These are phyloP conservation scores for Myrmophylax atrothorax DNA, from an alignment of 2,113 vertebrate genomes.

Conservation along the genomic window DNA sequence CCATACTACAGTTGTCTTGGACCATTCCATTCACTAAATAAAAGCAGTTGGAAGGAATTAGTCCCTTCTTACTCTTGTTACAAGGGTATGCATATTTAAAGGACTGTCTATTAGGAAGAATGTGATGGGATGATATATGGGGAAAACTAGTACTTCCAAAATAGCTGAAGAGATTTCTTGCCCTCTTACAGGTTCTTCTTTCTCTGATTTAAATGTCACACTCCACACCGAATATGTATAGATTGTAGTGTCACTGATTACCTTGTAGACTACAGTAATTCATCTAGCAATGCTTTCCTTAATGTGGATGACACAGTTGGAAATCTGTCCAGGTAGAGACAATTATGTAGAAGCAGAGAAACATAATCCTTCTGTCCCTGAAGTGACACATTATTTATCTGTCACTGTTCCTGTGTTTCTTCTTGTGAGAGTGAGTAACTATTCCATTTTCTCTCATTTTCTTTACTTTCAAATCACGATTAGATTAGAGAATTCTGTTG, in stretches of 20 bases:
- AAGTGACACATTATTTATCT: neutral
- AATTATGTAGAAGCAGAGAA: slow-evolving; percentile 25
- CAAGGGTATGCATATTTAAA: neutral
- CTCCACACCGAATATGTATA: neutral
- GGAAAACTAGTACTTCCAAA: neutral
- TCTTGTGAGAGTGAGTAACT: neutral
- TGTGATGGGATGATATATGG: neutral
- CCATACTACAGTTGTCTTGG: neutral
- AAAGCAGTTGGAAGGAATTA: neutral
- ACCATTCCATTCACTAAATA: neutral
- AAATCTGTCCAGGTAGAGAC: slow-evolving; percentile 38
- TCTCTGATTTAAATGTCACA: neutral
- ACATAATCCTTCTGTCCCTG: neutral
- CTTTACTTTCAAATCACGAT: neutral
- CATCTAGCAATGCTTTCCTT: neutral
- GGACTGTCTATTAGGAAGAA: neutral
- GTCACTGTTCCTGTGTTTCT: neutral
- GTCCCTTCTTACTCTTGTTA: neutral
- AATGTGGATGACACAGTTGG: neutral
- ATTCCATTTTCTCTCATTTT: neutral
- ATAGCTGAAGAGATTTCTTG: neutral
- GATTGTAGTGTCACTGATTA: neutral
- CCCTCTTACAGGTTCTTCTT: neutral
- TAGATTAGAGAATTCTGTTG: neutral
- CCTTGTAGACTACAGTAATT: slow-evolving; percentile 23